Evolutionary conservation across 1,140 invertebrate genomes (phyloP).

Genomic region (Drosophila azteca): DNA sequence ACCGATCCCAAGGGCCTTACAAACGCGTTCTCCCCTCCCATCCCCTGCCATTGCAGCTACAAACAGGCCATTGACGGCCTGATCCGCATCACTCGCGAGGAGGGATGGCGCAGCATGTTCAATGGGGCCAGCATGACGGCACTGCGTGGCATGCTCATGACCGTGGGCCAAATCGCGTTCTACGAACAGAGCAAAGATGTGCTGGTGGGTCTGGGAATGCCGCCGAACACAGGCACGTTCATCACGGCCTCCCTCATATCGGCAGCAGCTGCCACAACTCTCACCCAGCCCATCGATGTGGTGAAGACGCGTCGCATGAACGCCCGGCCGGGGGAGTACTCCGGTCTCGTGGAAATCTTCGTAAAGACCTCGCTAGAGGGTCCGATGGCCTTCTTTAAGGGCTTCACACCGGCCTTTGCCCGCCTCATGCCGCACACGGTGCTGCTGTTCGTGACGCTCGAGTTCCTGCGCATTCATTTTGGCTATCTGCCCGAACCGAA

Average conservation of each 20-base stretch:
- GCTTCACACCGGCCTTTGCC: conserved; percentile 97
- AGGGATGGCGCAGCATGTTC: conserved; percentile 92
- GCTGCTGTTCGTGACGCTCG: conserved; percentile 97
- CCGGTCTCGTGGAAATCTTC: conserved; percentile 89
- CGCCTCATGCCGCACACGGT: conserved; percentile 98
- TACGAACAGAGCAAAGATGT: conserved; percentile 91
- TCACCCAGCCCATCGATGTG: conserved; percentile 98
- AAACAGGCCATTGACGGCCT: conserved; percentile 98
- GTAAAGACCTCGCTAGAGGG: conserved; percentile 94
- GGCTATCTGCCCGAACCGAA: conserved; percentile 84
- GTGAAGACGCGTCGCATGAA: conserved; percentile 99
- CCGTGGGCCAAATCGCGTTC: conserved; percentile 96
- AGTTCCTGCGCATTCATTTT: conserved; percentile 95
- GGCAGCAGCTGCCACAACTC: conserved; percentile 95
- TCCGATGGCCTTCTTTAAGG: conserved; percentile 97
- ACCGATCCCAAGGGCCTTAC: conserved; percentile 84
- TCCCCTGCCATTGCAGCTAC: conserved; percentile 95
- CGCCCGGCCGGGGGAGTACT: conserved; percentile 95
- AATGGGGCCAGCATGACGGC: conserved; percentile 95
- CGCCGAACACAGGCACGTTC: conserved; percentile 45
- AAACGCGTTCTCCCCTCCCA: not conserved
- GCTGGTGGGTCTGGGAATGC: conserved; percentile 25
- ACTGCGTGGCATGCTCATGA: conserved; percentile 95
- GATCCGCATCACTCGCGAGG: conserved; percentile 90
- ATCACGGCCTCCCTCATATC: conserved; percentile 83